These are phyloP conservation scores for Glossosoma conforme DNA, from an alignment of 1,140 invertebrate genomes.

Conservation along the genomic window DNA sequence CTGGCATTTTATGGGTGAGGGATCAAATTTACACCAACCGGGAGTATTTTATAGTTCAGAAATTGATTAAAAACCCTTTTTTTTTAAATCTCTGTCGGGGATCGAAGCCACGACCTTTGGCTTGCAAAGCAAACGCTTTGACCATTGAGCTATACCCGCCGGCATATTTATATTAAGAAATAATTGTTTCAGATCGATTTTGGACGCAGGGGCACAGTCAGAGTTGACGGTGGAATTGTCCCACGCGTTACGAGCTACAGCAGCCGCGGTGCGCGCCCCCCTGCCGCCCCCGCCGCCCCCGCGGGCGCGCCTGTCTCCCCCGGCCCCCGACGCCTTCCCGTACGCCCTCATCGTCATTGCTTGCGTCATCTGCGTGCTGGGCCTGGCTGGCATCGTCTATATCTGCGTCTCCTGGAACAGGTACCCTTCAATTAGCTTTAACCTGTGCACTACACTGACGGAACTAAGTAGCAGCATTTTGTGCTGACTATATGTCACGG, in stretches of 20 bases:
- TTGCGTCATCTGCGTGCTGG: constrained; percentile 78
- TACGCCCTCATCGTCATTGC: constrained; percentile 83
- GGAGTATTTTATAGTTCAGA: too few species aligned
- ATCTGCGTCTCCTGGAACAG: constrained; percentile 90
- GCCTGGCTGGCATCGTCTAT: constrained; percentile 81
- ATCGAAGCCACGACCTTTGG: too few species aligned
- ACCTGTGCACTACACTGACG: neutral
- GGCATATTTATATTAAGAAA: too few species aligned
- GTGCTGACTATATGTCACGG: too few species aligned
- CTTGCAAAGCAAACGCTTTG: too few species aligned
- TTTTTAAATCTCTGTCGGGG: too few species aligned
- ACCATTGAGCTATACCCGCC: too few species aligned
- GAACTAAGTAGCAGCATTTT: too few species aligned
- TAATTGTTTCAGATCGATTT: constrained; percentile 47
- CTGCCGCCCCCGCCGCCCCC: constrained; percentile 40
- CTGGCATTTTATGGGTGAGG: too few species aligned
- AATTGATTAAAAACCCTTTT: too few species aligned
- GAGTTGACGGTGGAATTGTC: constrained; percentile 65
- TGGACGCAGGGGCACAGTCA: constrained; percentile 54
- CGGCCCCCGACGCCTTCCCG: constrained; percentile 65
- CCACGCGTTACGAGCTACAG: constrained; percentile 57
- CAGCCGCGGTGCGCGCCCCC: constrained; percentile 64
- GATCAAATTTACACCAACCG: too few species aligned
- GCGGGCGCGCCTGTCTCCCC: constrained; percentile 34
- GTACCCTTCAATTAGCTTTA: constrained; percentile 45